A percentile compares a stretch with the other conserved stretches of the same genome.
phyloP scores from a whole-genome alignment of 2,113 vertebrate genomes.

The Leptosomus discolor region DNA sequence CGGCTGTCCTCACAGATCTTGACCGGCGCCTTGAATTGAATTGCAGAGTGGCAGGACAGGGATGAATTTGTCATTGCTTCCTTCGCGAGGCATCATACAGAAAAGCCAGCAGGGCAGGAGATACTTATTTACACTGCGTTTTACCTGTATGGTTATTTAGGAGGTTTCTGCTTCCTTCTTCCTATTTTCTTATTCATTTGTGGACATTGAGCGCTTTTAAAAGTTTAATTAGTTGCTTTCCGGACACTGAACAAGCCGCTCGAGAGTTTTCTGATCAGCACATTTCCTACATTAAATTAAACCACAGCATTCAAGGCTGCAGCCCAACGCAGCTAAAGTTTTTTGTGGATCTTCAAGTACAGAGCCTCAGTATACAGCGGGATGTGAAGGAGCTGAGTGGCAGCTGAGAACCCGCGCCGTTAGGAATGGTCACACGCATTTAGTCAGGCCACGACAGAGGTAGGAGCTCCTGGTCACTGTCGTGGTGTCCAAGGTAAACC shows the following conservation, averaged over 20 bases:
- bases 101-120: neutral
- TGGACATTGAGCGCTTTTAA: neutral
- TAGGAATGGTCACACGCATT: neutral
- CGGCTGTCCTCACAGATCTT: neutral
- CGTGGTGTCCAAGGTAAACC: neutral
- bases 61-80: neutral
- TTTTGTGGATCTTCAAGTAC: neutral
- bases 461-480: neutral
- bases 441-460: neutral
- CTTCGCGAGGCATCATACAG: neutral
- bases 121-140: neutral
- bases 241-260: neutral
- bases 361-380: neutral
- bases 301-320: neutral
- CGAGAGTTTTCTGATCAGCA: neutral
- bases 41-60: neutral
- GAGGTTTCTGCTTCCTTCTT: neutral
- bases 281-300: neutral
- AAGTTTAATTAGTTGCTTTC: neutral
- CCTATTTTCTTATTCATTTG: neutral
- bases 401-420: neutral
- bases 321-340: rapidly evolving
- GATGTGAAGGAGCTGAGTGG: neutral
- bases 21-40: neutral
- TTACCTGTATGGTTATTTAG: neutral